Evolutionary conservation across 2,888 invertebrate genomes (phyloP), one percentile per base, ranked within the genome.

Genomic region (Rutpela maculata): DNA sequence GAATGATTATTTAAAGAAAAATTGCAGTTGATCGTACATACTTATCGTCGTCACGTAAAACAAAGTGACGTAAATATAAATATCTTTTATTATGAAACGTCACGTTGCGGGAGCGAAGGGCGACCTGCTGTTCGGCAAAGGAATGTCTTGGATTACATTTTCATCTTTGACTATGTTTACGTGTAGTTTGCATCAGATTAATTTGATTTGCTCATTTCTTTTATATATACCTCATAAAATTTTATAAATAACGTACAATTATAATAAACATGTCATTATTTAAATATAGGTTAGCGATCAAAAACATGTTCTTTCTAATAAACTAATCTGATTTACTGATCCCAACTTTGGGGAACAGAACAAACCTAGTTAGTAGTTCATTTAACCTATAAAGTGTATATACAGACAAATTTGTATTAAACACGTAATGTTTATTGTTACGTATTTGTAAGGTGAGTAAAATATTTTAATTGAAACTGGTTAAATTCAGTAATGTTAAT

Each of bases 71-170:
- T 15, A 50, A 50, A 43, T 43, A 1, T n/a, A 50, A n/a, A 11
- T 50, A 11, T 15, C 3, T 15, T 50, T n/a, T n/a, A n/a, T n/a
- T 50, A 9, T 50, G 50, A 62, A n/a, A 62, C 62, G 35, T 31
- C 62, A 62, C 62, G 62, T 62, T 62, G 35, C 62, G 62, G 62
- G 12, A 62, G 15, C 50, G 6, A n/a, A 50, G 1, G 15, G n/a
- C 50, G 57, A 9, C n/a, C 18, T 1, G n/a, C n/a, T n/a, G 57
- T 57, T 18, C 12, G 26, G 3, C 26, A 26, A 26, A 6, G 26
- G 6, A 6, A 4, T 26, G 26, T 6, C 26, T 26, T 6, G 26
- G 26, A 26, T 6, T 6, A 26, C 6, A 26, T 26, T 26, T 9
- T 35, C 31, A 35, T 9, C 6, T 35, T 35, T 35, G 31, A 35